Conservation (phyloP, 1,140 invertebrate species). For the Drosophila ercepeae region DNA sequence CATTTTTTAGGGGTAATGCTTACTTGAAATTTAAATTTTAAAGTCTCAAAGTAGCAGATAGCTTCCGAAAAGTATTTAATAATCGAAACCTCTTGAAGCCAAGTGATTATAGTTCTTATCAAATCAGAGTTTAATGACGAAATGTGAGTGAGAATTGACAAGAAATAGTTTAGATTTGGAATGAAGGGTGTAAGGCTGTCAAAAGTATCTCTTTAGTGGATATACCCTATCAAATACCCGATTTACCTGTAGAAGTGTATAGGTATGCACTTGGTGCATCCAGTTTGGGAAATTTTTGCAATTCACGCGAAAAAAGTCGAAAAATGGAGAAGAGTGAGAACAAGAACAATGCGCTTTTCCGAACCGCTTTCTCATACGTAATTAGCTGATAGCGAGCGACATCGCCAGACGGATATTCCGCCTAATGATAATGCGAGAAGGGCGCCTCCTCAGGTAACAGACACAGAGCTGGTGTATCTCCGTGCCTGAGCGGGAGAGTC, state of each 20-base stretch:
- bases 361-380: conserved; percentile 71
- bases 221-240: background rate
- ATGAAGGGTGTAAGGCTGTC: too few species aligned
- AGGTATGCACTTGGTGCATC: conserved; percentile 42
- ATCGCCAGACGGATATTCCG: conserved; percentile 61
- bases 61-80: background rate
- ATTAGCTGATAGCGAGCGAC: conserved; percentile 70
- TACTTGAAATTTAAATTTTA: background rate
- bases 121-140: background rate
- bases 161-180: too few species aligned
- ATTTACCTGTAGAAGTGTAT: conserved; percentile 28
- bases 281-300: conserved; percentile 51
- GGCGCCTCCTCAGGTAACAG: conserved; percentile 71
- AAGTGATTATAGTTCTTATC: background rate
- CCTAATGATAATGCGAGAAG: conserved; percentile 76
- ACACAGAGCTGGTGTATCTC: conserved; percentile 16
- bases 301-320: conserved; percentile 49
- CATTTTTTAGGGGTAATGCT: background rate
- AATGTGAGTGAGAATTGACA: too few species aligned
- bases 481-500: background rate
- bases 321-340: conserved; percentile 26
- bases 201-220: too few species aligned
- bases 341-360: conserved; percentile 56
- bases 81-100: background rate
- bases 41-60: background rate